Percentiles rank a stretch among this genome's conserved stretches.
Evolutionary conservation across 2,888 invertebrate species (phyloP).

Genomic region (Palloptera scutellata): DNA sequence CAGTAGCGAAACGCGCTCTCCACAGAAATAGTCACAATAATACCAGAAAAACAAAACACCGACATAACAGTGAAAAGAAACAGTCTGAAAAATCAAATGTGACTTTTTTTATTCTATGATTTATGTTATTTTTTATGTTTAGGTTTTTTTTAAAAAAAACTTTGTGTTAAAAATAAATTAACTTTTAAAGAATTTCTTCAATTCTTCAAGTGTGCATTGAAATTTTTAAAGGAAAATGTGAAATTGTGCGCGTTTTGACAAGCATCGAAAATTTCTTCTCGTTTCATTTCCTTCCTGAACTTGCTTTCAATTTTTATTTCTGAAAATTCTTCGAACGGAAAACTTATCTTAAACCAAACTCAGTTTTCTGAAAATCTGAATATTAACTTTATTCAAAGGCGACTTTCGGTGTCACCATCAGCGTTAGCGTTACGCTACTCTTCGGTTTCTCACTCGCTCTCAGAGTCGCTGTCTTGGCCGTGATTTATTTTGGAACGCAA

Average conservation of each 20-base stretch:
- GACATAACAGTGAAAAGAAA: background rate
- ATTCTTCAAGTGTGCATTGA: too few relatives aligned
- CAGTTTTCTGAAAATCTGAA: background rate
- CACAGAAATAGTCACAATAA: constrained; percentile 13
- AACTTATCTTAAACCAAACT: background rate
- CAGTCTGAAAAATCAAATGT: constrained; percentile 16
- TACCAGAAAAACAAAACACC: constrained; percentile 9
- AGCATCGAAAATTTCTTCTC: background rate
- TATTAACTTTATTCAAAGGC: background rate
- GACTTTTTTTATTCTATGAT: constrained; percentile 14
- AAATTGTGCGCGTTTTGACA: background rate
- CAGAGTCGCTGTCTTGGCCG: too few relatives aligned
- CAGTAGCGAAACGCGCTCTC: constrained; percentile 48
- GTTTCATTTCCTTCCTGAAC: background rate
- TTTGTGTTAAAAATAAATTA: constrained; percentile 1
- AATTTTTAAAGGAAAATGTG: background rate
- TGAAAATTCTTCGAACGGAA: background rate
- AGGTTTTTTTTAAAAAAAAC: constrained; percentile 8
- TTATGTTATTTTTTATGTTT: constrained; percentile 14
- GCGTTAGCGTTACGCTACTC: too few relatives aligned
- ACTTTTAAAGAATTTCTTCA: too few relatives aligned
- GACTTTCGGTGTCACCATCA: too few relatives aligned
- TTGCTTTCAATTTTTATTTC: background rate
- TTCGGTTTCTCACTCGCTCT: constrained; percentile 10
- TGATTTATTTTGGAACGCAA: constrained; percentile 17